These are phyloP conservation scores for Eutrigla gurnardus DNA, from an alignment of 2,797 vertebrate genomes.

Conservation along the genomic window DNA sequence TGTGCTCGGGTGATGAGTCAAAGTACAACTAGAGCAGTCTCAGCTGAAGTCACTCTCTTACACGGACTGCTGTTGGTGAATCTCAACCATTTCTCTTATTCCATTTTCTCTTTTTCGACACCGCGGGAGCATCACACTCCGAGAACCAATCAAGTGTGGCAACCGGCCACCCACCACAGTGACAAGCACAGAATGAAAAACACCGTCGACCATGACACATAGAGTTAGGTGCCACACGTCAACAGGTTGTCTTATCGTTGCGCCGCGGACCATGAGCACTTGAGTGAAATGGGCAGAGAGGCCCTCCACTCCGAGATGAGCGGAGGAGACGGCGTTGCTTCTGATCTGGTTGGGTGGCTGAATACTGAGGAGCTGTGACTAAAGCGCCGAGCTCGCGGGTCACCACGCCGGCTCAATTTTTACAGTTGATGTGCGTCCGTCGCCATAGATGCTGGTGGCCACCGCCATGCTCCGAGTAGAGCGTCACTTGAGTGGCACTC, in stretches of 20 bases:
- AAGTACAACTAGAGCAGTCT: constrained; percentile 32
- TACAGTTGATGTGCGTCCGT: constrained; percentile 78
- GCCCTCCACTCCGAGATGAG: constrained; percentile 72
- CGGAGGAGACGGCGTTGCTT: constrained; percentile 72
- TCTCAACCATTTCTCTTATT: constrained; percentile 55
- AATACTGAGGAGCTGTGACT: constrained; percentile 66
- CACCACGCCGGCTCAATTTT: constrained; percentile 79
- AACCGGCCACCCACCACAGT: constrained; percentile 68
- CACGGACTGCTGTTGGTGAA: constrained; percentile 49
- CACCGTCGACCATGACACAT: constrained; percentile 78
- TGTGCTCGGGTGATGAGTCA: constrained; percentile 37
- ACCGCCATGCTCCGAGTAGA: constrained; percentile 58
- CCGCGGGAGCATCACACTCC: constrained; percentile 64
- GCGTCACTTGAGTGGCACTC: constrained; percentile 72
- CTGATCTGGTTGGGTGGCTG: constrained; percentile 73
- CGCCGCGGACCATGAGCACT: constrained; percentile 66
- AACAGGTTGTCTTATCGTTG: constrained; percentile 80
- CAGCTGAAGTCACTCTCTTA: constrained; percentile 37
- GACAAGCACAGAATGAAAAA: constrained; percentile 78
- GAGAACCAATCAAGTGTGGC: constrained; percentile 73
- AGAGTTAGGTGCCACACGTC: constrained; percentile 73
- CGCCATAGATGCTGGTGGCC: constrained; percentile 62
- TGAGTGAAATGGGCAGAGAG: constrained; percentile 78
- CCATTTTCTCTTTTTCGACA: constrained; percentile 61
- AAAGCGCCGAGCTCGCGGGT: constrained; percentile 66